These are phyloP conservation scores for Zenarchopterus dispar DNA, from an alignment of 2,797 vertebrate species.

Conservation along the genomic window DNA sequence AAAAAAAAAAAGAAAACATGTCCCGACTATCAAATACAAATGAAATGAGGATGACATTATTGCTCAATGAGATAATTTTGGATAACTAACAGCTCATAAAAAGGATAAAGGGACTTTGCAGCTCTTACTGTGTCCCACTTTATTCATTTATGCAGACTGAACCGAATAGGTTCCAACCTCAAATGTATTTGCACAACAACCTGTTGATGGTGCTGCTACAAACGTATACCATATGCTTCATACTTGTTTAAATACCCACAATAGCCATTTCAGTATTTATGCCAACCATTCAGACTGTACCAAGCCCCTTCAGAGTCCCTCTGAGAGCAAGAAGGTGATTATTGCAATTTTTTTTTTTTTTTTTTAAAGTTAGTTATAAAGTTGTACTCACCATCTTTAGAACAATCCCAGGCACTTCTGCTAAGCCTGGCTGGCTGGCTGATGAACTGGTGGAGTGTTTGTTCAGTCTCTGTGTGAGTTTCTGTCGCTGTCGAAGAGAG, in stretches of 20 bases:
- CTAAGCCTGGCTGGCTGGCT: constrained; percentile 5
- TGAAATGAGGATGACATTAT: background rate
- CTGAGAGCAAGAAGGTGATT: background rate
- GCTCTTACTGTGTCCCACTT: background rate
- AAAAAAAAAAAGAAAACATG: constrained; percentile 12
- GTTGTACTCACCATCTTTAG: constrained; percentile 66
- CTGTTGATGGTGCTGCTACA: background rate
- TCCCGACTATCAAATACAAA: background rate
- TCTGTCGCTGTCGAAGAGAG: constrained; percentile 38
- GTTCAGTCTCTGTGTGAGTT: constrained; percentile 46
- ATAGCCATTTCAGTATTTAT: background rate
- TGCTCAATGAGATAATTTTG: background rate
- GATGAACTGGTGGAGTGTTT: constrained; percentile 34
- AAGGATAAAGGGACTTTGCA: background rate
- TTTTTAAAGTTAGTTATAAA: background rate
- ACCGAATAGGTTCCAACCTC: constrained; percentile 1
- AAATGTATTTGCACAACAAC: background rate
- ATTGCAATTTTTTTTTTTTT: no score
- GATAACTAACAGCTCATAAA: background rate
- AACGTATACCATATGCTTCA: background rate
- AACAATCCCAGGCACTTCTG: constrained; percentile 19
- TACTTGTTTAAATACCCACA: background rate
- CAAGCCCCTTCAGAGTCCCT: background rate
- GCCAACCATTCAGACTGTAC: background rate
- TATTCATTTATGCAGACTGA: background rate